Conservation (phyloP, 2,888 invertebrate genomes). For the Flexamia atlantica region DNA sequence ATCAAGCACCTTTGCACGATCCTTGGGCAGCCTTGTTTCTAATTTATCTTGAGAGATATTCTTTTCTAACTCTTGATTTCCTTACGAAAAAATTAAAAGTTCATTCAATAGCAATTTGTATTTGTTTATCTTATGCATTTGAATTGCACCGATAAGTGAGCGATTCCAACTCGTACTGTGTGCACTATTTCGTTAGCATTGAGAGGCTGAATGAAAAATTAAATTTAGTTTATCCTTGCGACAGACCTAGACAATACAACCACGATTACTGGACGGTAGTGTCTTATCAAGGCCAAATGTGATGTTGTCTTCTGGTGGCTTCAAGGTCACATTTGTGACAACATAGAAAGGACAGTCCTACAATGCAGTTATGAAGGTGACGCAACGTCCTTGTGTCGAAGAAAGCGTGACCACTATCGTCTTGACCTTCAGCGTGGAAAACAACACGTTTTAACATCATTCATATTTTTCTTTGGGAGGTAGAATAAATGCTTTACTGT, state of each 20-base stretch:
- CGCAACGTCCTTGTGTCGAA: neutral
- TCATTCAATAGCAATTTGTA: too few species aligned
- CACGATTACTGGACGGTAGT: neutral
- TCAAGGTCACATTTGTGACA: neutral
- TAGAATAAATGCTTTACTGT: too few species aligned
- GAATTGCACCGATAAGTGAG: too few species aligned
- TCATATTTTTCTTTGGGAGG: too few species aligned
- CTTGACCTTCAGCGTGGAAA: slow-evolving; percentile 3
- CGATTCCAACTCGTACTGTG: too few species aligned
- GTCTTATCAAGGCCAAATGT: neutral
- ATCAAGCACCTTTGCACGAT: neutral
- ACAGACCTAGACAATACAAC: neutral
- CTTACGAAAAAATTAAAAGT: too few species aligned
- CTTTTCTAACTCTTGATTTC: too few species aligned
- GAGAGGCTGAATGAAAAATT: too few species aligned
- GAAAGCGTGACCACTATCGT: neutral
- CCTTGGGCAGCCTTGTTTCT: neutral
- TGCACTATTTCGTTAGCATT: too few species aligned
- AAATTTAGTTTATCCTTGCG: neutral
- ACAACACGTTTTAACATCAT: too few species aligned
- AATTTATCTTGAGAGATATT: too few species aligned
- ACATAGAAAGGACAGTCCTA: neutral
- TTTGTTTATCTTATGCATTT: too few species aligned
- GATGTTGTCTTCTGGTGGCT: neutral
- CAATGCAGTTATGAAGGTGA: neutral